Evolutionary conservation across 2,888 invertebrate species (phyloP).

Genomic region (Myopa tessellatipennis): DNA sequence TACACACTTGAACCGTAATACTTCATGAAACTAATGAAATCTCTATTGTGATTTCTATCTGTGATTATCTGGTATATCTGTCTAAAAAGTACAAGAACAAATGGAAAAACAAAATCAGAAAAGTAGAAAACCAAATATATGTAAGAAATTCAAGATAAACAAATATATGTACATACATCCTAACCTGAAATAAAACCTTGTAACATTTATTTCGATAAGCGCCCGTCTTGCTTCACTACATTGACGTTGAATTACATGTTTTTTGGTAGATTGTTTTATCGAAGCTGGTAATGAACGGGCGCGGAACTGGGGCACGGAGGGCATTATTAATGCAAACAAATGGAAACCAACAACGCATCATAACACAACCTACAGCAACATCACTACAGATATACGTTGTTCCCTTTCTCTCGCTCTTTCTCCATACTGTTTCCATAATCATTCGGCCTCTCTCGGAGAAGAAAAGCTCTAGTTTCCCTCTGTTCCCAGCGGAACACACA

Average conservation of each 20-base stretch:
- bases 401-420: constrained; percentile 5
- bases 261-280: constrained; percentile 33
- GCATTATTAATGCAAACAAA: constrained; percentile 43
- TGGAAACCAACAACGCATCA: constrained; percentile 42
- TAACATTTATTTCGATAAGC: constrained; percentile 54
- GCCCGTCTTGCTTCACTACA: constrained; percentile 56
- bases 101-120: constrained; percentile 3
- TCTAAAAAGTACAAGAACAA: not conserved
- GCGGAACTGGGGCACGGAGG: constrained; percentile 20
- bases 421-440: not conserved
- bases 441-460: constrained; percentile 5
- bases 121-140: constrained; percentile 33
- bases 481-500: not conserved
- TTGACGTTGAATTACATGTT: constrained; percentile 52
- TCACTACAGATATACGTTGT: constrained; percentile 26
- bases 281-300: constrained; percentile 1
- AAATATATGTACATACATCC: constrained; percentile 42
- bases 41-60: too few relatives aligned
- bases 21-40: not conserved
- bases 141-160: constrained; percentile 45
- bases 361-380: constrained; percentile 50
- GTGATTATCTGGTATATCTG: too few relatives aligned
- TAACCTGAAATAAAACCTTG: constrained; percentile 64
- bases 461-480: constrained; percentile 15
- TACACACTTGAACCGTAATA: not conserved